A percentile compares a stretch with the other conserved stretches of the same genome.
Evolutionary conservation across 92 coral and sea anemone species (phyloP).

Genomic region (Umimayanthus chanpuru): DNA sequence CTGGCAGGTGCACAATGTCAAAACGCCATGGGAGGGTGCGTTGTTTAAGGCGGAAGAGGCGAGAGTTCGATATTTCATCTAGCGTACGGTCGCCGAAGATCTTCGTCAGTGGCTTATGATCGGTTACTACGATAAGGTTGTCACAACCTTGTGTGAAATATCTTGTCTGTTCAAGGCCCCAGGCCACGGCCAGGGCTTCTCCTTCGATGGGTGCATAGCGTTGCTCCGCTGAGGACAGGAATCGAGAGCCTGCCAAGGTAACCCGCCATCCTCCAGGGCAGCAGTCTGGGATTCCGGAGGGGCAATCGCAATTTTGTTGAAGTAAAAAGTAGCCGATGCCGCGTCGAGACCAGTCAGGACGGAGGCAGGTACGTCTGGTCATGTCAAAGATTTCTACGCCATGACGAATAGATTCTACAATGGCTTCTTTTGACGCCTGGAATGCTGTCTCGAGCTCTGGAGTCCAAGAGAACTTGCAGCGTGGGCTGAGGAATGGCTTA

Average conservation of each 20-base stretch:
- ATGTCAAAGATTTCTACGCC: constrained; percentile 40
- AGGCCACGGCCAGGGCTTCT: no score
- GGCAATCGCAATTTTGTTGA: constrained; percentile 27
- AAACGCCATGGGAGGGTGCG: no score
- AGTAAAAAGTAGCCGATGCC: constrained; percentile 33
- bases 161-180: no score
- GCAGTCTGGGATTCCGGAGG: neutral
- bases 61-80: constrained; percentile 47
- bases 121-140: constrained; percentile 34
- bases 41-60: constrained; percentile 51
- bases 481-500: no score
- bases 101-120: no score
- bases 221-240: no score
- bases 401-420: constrained; percentile 24
- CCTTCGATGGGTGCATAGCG: no score
- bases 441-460: constrained; percentile 34
- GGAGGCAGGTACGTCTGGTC: constrained; percentile 32
- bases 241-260: no score
- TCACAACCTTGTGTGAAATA: no score
- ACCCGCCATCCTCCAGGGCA: no score
- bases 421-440: constrained; percentile 33
- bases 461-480: constrained; percentile 40
- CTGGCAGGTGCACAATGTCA: constrained; percentile 50
- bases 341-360: constrained; percentile 38
- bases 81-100: constrained; percentile 45